These are phyloP conservation scores for Sebastes cheni DNA, from an alignment of 2,797 vertebrate genomes.

Conservation along the genomic window DNA sequence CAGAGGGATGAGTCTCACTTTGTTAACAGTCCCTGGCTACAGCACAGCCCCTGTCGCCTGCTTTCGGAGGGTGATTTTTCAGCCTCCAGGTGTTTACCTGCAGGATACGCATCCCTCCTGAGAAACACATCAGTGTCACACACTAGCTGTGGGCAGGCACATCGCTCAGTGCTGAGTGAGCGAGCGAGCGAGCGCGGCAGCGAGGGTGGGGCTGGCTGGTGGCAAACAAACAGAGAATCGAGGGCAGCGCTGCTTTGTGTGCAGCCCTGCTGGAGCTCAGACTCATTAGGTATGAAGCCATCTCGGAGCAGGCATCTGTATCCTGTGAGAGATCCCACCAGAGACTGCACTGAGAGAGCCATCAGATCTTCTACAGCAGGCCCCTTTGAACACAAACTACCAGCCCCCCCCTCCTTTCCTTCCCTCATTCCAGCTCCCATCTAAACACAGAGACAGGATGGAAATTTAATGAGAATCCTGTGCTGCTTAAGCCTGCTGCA, in stretches of 20 bases:
- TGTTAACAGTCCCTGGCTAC: slow-evolving; percentile 77
- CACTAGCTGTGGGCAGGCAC: slow-evolving; percentile 77
- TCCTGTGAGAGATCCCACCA: slow-evolving; percentile 79
- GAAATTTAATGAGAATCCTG: slow-evolving; percentile 80
- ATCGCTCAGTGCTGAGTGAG: slow-evolving; percentile 79
- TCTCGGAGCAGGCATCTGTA: slow-evolving; percentile 80
- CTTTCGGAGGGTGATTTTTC: slow-evolving; percentile 77
- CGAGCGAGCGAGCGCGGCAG: slow-evolving; percentile 55
- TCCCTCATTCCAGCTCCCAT: slow-evolving; percentile 62
- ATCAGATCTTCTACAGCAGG: slow-evolving; percentile 78
- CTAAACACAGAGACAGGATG: slow-evolving; percentile 72
- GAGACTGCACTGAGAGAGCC: slow-evolving; percentile 78
- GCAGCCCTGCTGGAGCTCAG: slow-evolving; percentile 76
- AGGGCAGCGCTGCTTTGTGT: slow-evolving; percentile 78
- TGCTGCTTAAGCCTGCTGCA: slow-evolving; percentile 66
- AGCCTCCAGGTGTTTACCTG: slow-evolving; percentile 85
- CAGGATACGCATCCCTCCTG: slow-evolving; percentile 80
- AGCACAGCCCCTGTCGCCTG: slow-evolving; percentile 64
- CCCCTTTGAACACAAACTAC: slow-evolving; percentile 80
- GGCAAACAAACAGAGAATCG: slow-evolving; percentile 82
- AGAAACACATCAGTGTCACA: slow-evolving; percentile 83
- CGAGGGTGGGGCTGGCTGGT: slow-evolving; percentile 69
- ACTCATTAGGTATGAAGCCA: slow-evolving; percentile 82
- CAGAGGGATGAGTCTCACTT: slow-evolving; percentile 72
- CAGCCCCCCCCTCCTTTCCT: slow-evolving; percentile 40